Conservation (phyloP, 1,140 invertebrate genomes). For the Pogonomyrmex barbatus region DNA sequence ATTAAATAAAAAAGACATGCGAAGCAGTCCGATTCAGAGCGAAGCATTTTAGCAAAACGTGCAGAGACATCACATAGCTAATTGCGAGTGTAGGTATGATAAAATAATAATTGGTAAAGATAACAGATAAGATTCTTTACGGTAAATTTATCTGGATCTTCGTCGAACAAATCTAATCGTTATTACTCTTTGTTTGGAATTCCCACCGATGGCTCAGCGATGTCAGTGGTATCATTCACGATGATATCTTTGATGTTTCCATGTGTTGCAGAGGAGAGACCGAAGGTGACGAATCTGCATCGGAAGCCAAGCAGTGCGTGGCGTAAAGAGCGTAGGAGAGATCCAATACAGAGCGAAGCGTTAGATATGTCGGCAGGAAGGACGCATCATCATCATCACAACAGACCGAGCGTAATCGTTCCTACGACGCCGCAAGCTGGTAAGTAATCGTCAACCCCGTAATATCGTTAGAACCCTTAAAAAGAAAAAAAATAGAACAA, state of each 20-base stretch:
- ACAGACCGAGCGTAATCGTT: constrained; percentile 84
- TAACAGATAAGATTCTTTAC: not conserved
- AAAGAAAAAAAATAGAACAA: not conserved
- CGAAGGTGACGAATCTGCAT: constrained; percentile 83
- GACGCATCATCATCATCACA: constrained; percentile 77
- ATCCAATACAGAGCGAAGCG: constrained; percentile 85
- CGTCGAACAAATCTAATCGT: not conserved
- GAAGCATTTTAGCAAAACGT: not conserved
- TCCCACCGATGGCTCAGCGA: not conserved
- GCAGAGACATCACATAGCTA: not conserved
- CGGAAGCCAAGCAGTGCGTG: constrained; percentile 85
- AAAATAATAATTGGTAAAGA: not conserved
- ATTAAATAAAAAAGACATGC: not conserved
- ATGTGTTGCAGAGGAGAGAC: constrained; percentile 81
- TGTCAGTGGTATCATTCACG: not conserved
- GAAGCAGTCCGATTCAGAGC: not conserved
- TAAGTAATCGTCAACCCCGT: constrained; percentile 57
- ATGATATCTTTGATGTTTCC: not conserved
- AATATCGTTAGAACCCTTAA: not conserved
- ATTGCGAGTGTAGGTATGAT: not conserved
- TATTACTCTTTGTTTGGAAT: not conserved
- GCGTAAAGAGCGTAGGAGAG: constrained; percentile 84
- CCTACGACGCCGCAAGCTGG: constrained; percentile 83
- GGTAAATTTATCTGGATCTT: not conserved
- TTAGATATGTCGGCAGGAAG: constrained; percentile 84